A percentile compares a stretch with the other conserved stretches of the same genome.
These are phyloP conservation scores for Polyommatus icarus DNA, from an alignment of 2,888 invertebrate species.

Conservation along the genomic window DNA sequence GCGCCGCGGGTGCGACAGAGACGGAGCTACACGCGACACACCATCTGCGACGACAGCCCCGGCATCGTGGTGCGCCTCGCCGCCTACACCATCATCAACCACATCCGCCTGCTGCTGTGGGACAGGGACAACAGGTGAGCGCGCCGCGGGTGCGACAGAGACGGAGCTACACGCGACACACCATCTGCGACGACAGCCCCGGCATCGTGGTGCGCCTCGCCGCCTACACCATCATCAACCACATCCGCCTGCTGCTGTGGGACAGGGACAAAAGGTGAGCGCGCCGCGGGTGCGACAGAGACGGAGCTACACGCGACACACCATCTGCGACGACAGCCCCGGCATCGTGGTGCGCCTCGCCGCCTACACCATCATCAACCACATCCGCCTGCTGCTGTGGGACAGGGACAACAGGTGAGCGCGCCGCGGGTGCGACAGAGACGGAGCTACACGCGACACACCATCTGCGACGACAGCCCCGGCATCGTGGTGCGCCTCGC, in stretches of 20 bases:
- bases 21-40: slow-evolving; percentile 82
- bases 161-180: slow-evolving; percentile 82
- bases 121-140: slow-evolving; percentile 91
- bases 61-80: slow-evolving; percentile 93
- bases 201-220: slow-evolving; percentile 93
- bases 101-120: slow-evolving; percentile 95
- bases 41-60: slow-evolving; percentile 87
- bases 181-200: slow-evolving; percentile 87
- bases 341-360: slow-evolving; percentile 88
- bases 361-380: slow-evolving; percentile 82
- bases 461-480: too few relatives aligned
- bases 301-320: slow-evolving; percentile 63
- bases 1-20: slow-evolving; percentile 77
- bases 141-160: slow-evolving; percentile 77
- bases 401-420: slow-evolving; percentile 91
- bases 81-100: slow-evolving; percentile 94
- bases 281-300: slow-evolving; percentile 77
- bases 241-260: slow-evolving; percentile 95
- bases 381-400: slow-evolving; percentile 95
- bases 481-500: slow-evolving; percentile 88
- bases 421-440: slow-evolving; percentile 77
- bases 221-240: slow-evolving; percentile 85
- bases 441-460: slow-evolving; percentile 63
- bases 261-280: slow-evolving; percentile 91
- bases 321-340: too few relatives aligned